phyloP scores from a whole-genome alignment of 2,113 vertebrate species.

The Psilopogon haemacephalus region DNA sequence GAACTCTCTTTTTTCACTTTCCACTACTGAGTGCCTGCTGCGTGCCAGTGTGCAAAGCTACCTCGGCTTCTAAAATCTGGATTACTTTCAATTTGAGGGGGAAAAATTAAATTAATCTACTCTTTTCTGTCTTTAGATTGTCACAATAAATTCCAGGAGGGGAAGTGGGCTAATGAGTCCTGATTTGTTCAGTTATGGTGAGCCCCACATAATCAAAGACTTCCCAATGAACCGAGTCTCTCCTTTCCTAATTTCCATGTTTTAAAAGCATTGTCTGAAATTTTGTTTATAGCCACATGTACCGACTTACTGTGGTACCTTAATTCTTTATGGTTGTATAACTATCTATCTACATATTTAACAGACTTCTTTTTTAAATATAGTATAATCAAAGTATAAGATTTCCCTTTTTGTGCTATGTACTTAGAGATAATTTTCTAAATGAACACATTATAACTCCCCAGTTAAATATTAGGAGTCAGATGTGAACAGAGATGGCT shows the following conservation, averaged over 20 bases:
- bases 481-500: conserved; percentile 54
- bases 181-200: conserved; percentile 26
- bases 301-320: neutral
- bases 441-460: conserved; percentile 45
- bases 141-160: conserved; percentile 66
- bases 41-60: conserved; percentile 71
- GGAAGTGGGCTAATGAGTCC: conserved; percentile 47
- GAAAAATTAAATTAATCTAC: conserved; percentile 68
- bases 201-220: conserved; percentile 14
- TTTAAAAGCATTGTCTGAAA: neutral
- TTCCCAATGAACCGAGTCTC: conserved; percentile 2
- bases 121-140: conserved; percentile 57
- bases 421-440: conserved; percentile 31
- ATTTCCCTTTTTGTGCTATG: neutral
- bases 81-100: conserved; percentile 58
- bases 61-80: conserved; percentile 63
- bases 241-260: neutral
- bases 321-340: neutral
- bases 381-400: neutral
- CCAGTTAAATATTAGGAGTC: conserved; percentile 48
- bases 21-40: conserved; percentile 71
- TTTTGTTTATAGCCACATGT: neutral
- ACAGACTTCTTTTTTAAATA: neutral
- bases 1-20: conserved; percentile 75
- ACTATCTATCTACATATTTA: neutral